Base-by-base conservation (phyloP, 2,888 invertebrate genomes). In the Cephonodes hylas region DNA sequence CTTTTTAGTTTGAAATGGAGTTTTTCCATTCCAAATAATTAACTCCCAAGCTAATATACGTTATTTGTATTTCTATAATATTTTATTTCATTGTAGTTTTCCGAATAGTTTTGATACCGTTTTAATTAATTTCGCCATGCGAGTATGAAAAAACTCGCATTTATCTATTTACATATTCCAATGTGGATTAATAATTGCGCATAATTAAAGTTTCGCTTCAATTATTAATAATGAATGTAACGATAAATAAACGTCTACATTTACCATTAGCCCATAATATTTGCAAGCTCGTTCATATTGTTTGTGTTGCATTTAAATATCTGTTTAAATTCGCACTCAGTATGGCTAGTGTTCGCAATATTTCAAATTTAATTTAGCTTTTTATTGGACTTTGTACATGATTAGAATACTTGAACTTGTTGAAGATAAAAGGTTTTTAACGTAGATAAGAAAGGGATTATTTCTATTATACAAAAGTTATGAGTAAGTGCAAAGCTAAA, bases 391-490 rank as follows among this genome's bases (percentile, higher is more conserved):
- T 1, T 38, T 38, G 10, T 38, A 0, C 3, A 3, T n/a, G 10
- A n/a, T 38, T 38, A n/a, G 10, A n/a, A 13, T 38, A n/a, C n/a
- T n/a, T n/a, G n/a, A n/a, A 38, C n/a, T 38, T n/a, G n/a, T 38
- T 38, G 34, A 38, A 38, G n/a, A 38, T 38, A 3, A 38, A n/a
- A 38, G n/a, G 4, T 4, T 38, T 38, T 38, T n/a, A 4, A 38
- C 3, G 13, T n/a, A 63, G 63, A 61, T 38, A 38, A 4, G n/a
- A 38, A n/a, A 38, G 13, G 38, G 64, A 65, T 64, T 61, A 58
- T 59, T 66, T 63, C 64, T 60, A 66, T 70, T 68, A 65, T 70
- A 70, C 69, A 64, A 69, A 68, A 66, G 69, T 64, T 68, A 61
- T n/a, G n/a, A n/a, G n/a, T n/a, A n/a, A n/a, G 66, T 65, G 63